Evolutionary conservation across 2,113 vertebrate genomes (phyloP).

Genomic region (Callaeas wilsoni): DNA sequence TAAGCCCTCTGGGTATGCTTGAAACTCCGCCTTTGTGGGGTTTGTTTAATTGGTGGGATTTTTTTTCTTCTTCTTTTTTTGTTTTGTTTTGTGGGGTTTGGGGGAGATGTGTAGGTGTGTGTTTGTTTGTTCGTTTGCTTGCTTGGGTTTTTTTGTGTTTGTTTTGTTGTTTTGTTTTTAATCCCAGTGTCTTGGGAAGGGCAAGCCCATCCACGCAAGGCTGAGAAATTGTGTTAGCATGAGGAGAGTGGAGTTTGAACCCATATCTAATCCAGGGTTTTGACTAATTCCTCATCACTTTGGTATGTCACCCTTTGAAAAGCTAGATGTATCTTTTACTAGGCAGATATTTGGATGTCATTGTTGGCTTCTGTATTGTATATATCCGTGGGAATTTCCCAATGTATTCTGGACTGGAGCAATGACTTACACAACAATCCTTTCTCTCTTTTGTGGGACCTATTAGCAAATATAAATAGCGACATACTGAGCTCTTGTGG

Average conservation of each 20-base stretch:
- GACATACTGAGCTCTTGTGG: not conserved
- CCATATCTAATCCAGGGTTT: not conserved
- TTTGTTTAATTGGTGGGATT: not conserved
- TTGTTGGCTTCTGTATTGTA: conserved; percentile 32
- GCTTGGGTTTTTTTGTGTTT: not conserved
- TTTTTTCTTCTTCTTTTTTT: not conserved
- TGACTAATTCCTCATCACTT: not conserved
- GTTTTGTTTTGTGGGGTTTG: not conserved
- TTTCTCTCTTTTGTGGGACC: not conserved
- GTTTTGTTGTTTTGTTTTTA: not conserved
- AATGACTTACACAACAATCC: not conserved
- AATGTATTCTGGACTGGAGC: not conserved
- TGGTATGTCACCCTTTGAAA: not conserved
- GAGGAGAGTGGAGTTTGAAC: not conserved
- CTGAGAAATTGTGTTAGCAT: not conserved
- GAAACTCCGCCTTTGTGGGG: not conserved
- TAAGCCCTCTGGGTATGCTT: not conserved
- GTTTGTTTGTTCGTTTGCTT: not conserved
- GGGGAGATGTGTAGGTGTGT: not conserved
- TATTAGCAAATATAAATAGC: not conserved
- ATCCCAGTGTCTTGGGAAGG: not conserved
- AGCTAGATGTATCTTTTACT: not conserved
- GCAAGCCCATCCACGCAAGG: not conserved
- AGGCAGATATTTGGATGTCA: not conserved
- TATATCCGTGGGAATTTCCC: conserved; percentile 2